Evolutionary conservation across 2,888 invertebrate genomes (phyloP).

Genomic region (Drosophila dives): DNA sequence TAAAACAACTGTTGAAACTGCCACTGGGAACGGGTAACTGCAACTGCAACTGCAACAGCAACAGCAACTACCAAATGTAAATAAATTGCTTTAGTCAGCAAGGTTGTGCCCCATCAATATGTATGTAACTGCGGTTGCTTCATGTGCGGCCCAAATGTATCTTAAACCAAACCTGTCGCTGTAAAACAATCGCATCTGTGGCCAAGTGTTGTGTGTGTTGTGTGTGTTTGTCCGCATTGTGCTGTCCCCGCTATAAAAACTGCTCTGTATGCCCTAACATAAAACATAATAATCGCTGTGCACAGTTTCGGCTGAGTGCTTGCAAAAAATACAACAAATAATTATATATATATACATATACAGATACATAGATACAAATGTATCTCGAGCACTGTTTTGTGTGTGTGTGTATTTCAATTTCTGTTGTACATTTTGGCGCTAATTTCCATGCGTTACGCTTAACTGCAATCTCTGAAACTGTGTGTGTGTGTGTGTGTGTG

Average conservation of each 20-base stretch:
- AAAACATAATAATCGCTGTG: slow-evolving; percentile 42
- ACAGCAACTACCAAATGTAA: slow-evolving; percentile 46
- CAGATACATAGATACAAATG: slow-evolving; percentile 29
- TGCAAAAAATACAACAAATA: slow-evolving; percentile 31
- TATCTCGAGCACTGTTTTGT: slow-evolving; percentile 47
- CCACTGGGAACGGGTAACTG: slow-evolving; percentile 29
- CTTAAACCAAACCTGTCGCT: slow-evolving; percentile 19
- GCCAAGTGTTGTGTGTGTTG: slow-evolving; percentile 36
- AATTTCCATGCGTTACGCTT: slow-evolving; percentile 75
- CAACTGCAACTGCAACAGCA: slow-evolving; percentile 14
- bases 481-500: slow-evolving; percentile 18
- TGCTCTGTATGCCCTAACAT: slow-evolving; percentile 31
- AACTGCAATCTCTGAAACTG: slow-evolving; percentile 49
- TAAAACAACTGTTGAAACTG: neutral
- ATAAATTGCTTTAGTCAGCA: slow-evolving; percentile 40
- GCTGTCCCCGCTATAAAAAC: slow-evolving; percentile 7
- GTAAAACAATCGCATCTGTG: slow-evolving; percentile 27
- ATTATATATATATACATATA: neutral
- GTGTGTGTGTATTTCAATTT: slow-evolving; percentile 11
- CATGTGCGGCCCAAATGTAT: slow-evolving; percentile 36
- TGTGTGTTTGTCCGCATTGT: slow-evolving; percentile 26
- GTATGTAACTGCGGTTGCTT: slow-evolving; percentile 11
- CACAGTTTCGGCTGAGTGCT: slow-evolving; percentile 55
- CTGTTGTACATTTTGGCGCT: slow-evolving; percentile 51
- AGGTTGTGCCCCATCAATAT: slow-evolving; percentile 37